A percentile compares a stretch with the other conserved stretches of the same genome.
Evolutionary conservation across 2,113 vertebrate genomes (phyloP).

Genomic region (Crotalus tigris): DNA sequence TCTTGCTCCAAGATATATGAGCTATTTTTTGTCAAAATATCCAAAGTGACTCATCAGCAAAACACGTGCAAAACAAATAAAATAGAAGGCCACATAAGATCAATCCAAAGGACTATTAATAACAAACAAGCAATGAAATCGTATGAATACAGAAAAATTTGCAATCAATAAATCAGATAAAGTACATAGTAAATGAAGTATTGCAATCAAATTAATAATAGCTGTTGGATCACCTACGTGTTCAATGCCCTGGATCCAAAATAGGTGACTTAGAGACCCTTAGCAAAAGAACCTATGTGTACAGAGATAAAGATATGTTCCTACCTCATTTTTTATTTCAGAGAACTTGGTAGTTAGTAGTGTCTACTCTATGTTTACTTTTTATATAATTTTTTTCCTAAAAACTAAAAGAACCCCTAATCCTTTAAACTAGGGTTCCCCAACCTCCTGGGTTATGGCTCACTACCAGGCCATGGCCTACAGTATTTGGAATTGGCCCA

Average conservation of each 20-base stretch:
- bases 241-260: background rate
- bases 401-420: background rate
- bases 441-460: too few relatives aligned
- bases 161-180: background rate
- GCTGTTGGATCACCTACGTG: background rate
- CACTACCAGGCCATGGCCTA: too few relatives aligned
- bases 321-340: background rate
- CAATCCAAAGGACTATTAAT: background rate
- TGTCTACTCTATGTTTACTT: background rate
- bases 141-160: background rate
- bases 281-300: background rate
- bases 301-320: background rate
- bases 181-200: background rate
- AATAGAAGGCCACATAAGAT: background rate
- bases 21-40: background rate
- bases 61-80: background rate
- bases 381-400: background rate
- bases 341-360: background rate
- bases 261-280: background rate
- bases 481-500: too few relatives aligned
- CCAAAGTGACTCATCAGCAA: background rate
- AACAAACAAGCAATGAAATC: background rate
- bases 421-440: background rate
- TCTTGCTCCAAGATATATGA: background rate
- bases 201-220: background rate